phyloP scores from a whole-genome alignment of 2,113 vertebrate genomes.

The Ceyx melanurus region DNA sequence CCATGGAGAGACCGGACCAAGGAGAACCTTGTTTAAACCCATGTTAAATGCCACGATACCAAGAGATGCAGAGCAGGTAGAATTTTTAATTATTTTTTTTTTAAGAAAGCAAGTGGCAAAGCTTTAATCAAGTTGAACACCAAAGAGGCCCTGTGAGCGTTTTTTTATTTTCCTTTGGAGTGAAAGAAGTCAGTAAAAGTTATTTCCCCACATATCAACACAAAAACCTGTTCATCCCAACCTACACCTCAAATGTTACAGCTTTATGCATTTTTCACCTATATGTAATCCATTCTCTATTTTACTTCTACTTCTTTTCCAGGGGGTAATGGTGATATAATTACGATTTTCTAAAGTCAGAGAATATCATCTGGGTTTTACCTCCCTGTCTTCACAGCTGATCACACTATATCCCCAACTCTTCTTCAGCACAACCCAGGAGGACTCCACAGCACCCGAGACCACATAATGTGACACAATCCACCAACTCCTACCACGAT shows the following conservation, averaged over 20 bases:
- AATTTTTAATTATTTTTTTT: neutral
- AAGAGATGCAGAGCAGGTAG: neutral
- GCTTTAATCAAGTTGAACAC: neutral
- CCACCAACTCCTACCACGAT: rapidly evolving
- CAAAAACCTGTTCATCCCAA: neutral
- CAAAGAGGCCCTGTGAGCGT: neutral
- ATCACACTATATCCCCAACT: rapidly evolving
- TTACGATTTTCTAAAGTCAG: neutral
- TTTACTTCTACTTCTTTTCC: neutral
- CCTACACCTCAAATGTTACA: neutral
- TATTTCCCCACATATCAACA: neutral
- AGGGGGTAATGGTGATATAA: neutral
- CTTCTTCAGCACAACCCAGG: neutral
- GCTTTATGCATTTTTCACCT: neutral
- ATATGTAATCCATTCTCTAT: neutral
- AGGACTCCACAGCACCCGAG: neutral
- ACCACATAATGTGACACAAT: neutral
- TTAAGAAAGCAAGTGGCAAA: too few relatives aligned
- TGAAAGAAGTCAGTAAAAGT: neutral
- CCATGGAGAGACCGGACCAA: neutral
- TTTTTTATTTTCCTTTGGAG: neutral
- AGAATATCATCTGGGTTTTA: neutral
- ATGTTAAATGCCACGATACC: neutral
- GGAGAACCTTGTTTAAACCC: constrained; percentile 39
- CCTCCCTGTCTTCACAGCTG: neutral